phyloP scores from a whole-genome alignment of 2,888 invertebrate species.

The Diarsia dahlii region DNA sequence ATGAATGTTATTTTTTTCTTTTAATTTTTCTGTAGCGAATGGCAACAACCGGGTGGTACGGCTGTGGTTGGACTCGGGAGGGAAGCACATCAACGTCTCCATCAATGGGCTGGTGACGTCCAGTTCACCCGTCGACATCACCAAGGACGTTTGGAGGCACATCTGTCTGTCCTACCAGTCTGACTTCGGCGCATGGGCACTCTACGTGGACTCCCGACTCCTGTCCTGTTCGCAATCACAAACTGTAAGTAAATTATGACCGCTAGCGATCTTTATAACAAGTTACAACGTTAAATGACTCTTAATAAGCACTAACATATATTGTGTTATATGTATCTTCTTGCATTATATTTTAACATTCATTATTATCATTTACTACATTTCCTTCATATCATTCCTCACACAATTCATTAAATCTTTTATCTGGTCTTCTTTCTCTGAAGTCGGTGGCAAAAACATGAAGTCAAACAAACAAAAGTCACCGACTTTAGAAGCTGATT shows the following conservation, averaged over 20 bases:
- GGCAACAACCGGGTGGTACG: constrained; percentile 88
- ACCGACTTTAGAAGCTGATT: no score
- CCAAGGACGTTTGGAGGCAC: constrained; percentile 91
- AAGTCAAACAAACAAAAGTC: no score
- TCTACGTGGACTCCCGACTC: constrained; percentile 91
- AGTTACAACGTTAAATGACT: not conserved
- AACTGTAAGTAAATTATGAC: constrained; percentile 73
- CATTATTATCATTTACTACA: no score
- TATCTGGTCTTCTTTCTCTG: no score
- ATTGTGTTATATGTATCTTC: no score
- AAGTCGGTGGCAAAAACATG: no score
- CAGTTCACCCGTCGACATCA: constrained; percentile 83
- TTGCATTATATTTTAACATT: no score
- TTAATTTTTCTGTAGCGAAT: constrained; percentile 82
- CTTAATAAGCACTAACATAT: not conserved
- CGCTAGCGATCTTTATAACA: not conserved
- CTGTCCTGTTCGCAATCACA: constrained; percentile 80
- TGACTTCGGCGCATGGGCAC: constrained; percentile 90
- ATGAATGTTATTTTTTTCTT: constrained; percentile 56
- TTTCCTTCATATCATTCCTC: no score
- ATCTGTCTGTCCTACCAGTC: constrained; percentile 93
- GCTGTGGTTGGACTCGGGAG: constrained; percentile 91
- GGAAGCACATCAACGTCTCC: constrained; percentile 89
- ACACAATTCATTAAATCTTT: no score
- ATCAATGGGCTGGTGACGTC: constrained; percentile 90